phyloP scores from a whole-genome alignment of 2,888 invertebrate genomes.

The Oligia latruncula region DNA sequence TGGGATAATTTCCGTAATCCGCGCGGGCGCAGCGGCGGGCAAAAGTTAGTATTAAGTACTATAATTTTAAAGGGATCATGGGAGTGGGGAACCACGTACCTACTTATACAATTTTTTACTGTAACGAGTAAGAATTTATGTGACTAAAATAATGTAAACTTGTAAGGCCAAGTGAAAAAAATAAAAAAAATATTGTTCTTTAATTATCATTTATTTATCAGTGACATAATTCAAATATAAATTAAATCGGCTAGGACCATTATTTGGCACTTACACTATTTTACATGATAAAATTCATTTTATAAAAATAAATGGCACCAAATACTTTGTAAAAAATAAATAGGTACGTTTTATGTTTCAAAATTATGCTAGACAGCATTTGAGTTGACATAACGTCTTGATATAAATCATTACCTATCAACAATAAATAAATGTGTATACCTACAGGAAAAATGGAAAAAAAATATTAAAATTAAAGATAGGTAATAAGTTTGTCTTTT shows the following conservation, averaged over 20 bases:
- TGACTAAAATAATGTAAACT: neutral
- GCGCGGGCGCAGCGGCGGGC: no score
- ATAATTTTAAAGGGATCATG: neutral
- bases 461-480: neutral
- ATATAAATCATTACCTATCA: neutral
- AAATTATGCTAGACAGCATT: conserved; percentile 17
- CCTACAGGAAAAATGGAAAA: neutral
- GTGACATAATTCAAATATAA: conserved; percentile 46
- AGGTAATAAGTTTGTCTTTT: conserved; percentile 26
- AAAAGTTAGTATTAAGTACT: neutral
- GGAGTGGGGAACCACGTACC: neutral
- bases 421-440: neutral
- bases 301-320: conserved; percentile 70
- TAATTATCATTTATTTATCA: conserved; percentile 51
- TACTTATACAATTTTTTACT: neutral
- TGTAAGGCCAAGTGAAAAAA: conserved; percentile 2
- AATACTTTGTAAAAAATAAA: conserved; percentile 59
- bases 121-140: neutral
- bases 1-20: no score
- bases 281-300: conserved; percentile 57
- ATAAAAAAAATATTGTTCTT: conserved; percentile 22
- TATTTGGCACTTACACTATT: conserved; percentile 47
- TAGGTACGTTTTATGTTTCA: conserved; percentile 11
- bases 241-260: conserved; percentile 39
- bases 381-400: neutral